These are phyloP conservation scores for Formica selysi DNA, from an alignment of 1,140 invertebrate species.

Conservation along the genomic window DNA sequence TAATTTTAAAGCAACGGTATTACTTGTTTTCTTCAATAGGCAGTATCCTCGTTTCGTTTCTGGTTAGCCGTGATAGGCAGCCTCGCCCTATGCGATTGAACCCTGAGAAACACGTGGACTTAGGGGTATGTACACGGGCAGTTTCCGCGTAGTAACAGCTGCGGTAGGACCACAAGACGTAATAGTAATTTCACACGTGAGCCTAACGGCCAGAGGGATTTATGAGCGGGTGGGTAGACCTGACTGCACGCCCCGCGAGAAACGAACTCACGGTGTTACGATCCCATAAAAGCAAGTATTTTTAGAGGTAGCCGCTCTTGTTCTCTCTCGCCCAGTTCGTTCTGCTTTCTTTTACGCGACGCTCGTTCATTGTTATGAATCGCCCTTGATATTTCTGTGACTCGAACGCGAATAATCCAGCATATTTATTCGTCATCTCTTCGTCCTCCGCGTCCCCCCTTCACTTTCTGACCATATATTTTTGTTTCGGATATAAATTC, in stretches of 20 bases:
- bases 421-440: background rate
- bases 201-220: constrained; percentile 67
- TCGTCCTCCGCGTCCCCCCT: background rate
- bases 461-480: background rate
- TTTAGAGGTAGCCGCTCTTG: constrained; percentile 74
- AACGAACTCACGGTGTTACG: constrained; percentile 75
- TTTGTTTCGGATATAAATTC: constrained; percentile 24
- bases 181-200: constrained; percentile 75
- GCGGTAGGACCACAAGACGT: constrained; percentile 60
- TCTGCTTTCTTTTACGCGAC: constrained; percentile 52
- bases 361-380: constrained; percentile 60
- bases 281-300: constrained; percentile 81
- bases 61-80: background rate
- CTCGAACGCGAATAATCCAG: background rate
- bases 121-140: background rate
- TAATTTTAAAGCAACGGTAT: background rate
- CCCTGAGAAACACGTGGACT: constrained; percentile 22
- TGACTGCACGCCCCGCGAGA: constrained; percentile 23
- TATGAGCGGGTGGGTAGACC: constrained; percentile 62
- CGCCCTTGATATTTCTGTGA: constrained; percentile 33
- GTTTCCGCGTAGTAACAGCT: constrained; percentile 50
- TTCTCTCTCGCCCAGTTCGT: constrained; percentile 31
- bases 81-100: background rate
- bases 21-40: background rate
- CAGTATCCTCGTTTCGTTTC: constrained; percentile 9